Evolutionary conservation across 2,888 invertebrate species (phyloP), one percentile per base, ranked within the genome.

Genomic region (Acronicta psi): DNA sequence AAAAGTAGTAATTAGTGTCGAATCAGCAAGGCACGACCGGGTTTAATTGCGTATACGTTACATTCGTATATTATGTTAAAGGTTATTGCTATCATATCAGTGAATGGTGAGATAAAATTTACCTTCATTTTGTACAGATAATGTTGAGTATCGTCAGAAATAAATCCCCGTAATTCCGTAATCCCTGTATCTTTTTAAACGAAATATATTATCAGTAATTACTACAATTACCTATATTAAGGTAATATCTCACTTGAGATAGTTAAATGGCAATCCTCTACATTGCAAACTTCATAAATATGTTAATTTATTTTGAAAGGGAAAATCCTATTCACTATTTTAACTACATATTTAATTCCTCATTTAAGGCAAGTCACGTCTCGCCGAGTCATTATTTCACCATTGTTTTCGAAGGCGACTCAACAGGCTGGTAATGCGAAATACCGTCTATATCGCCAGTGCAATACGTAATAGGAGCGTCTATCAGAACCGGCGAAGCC

Each of bases 401-500:
- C 45, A 70, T 62, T 59, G 59, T 74, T 71, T 65, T 34, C n/a
- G 36, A 53, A 50, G 45, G 46, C 42, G 34, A 31, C 20, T 44
- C 40, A 56, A 67, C 60, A 55, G 45, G 54, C 45, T 51, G 47
- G 50, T 20, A 61, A 67, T 59, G 62, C 36, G 63, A 59, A 66
- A 68, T 63, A 60, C 54, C 51, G 61, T 64, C 66, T 53, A 52
- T 54, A 64, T 58, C 18, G 66, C 18, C 42, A 66, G 46, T 46
- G 51, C 55, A 59, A 71, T 58, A 79, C 67, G 75, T 79, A 82
- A 81, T 81, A 61, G 50, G 62, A 49, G 51, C 69, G 51, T 66
- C 77, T 73, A 80, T 81, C 77, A 70, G 62, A 54, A 69, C 73
- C 75, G 72, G 69, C 58, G 85, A 87, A 88, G 86, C 84, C 84